These are phyloP conservation scores for Micromys minutus DNA, from an alignment of 2,113 vertebrate genomes.

Conservation along the genomic window DNA sequence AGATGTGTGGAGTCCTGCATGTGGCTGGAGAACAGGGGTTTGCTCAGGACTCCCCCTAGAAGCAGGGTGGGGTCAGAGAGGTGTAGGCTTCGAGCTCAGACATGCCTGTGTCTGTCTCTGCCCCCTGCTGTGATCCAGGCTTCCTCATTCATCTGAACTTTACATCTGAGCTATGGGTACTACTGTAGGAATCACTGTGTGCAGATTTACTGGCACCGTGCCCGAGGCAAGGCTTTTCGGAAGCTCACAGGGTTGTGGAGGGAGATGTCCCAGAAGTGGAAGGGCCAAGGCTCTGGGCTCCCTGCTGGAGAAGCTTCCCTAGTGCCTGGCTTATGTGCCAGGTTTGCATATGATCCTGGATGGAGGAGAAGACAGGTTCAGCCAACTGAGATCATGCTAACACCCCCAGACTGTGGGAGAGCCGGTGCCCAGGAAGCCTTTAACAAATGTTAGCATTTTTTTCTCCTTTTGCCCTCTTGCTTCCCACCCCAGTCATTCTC, in stretches of 20 bases:
- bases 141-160: neutral
- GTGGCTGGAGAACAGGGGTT: neutral
- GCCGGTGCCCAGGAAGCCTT: neutral
- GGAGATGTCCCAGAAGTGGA: rapidly evolving
- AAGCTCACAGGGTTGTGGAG: neutral
- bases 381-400: neutral
- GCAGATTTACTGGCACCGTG: neutral
- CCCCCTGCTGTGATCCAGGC: neutral
- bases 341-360: neutral
- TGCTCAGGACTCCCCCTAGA: neutral
- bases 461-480: too few relatives aligned
- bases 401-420: neutral
- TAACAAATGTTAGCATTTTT: neutral
- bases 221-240: neutral
- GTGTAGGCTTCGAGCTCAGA: neutral
- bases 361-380: neutral
- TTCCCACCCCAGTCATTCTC: neutral
- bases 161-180: neutral
- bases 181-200: neutral
- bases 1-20: neutral
- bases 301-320: rapidly evolving
- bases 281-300: rapidly evolving
- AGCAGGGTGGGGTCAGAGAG: neutral
- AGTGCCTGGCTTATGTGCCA: neutral
- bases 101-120: neutral